Percentiles rank a stretch among this genome's conserved stretches.
Conservation (phyloP, 2,888 invertebrate species). For the Dynastes hyllus region DNA sequence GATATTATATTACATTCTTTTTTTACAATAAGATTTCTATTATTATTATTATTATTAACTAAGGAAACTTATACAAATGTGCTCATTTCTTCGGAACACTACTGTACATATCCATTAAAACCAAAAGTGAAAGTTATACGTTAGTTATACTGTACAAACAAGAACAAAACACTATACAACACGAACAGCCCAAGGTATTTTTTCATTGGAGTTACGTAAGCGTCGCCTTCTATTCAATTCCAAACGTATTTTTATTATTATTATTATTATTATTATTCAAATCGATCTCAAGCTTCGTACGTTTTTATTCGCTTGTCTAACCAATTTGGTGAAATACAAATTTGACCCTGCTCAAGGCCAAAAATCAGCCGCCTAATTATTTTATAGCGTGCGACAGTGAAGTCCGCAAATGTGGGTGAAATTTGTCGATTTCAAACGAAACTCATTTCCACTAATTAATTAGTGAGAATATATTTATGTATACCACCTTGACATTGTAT, state of each 20-base stretch:
- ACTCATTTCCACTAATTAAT: not conserved
- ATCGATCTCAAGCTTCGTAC: not conserved
- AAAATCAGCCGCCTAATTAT: not conserved
- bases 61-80: too few relatives aligned
- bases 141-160: not conserved
- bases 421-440: constrained; percentile 2
- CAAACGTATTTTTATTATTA: not conserved
- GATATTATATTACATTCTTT: too few relatives aligned
- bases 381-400: constrained; percentile 6
- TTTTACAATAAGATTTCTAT: too few relatives aligned
- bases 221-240: not conserved
- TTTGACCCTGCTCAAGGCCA: constrained; percentile 20
- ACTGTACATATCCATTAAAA: not conserved
- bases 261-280: not conserved
- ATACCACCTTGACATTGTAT: constrained; percentile 9
- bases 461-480: not conserved
- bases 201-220: constrained; percentile 19
- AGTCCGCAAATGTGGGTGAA: constrained; percentile 8
- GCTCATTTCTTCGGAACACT: too few relatives aligned
- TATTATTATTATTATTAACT: too few relatives aligned
- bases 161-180: not conserved
- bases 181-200: not conserved
- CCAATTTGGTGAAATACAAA: not conserved
- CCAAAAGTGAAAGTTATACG: constrained; percentile 31
- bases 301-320: not conserved